phyloP scores from a whole-genome alignment of 23 tunicate species.

The Phallusia fumigata region DNA sequence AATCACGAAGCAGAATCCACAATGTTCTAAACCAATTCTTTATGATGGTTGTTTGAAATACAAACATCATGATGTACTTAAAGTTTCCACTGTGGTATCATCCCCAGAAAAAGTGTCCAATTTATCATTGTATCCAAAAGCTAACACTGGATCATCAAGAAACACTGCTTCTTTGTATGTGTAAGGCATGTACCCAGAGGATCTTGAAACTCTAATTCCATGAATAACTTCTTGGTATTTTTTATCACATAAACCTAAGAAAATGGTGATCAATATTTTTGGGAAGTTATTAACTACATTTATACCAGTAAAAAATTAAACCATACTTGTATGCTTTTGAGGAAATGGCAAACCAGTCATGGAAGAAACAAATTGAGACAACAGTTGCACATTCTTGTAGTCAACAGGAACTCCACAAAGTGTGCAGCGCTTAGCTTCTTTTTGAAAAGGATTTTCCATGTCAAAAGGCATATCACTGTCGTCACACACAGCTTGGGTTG shows the following conservation, averaged over 20 bases:
- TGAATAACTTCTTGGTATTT: constrained; percentile 48
- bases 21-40: no score
- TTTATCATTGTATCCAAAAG: background rate
- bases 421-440: constrained; percentile 26
- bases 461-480: constrained; percentile 58
- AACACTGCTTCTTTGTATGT: constrained; percentile 34
- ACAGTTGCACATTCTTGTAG: constrained; percentile 72
- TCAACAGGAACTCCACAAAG: constrained; percentile 72
- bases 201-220: constrained; percentile 33
- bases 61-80: no score
- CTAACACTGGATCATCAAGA: constrained; percentile 20
- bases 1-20: no score
- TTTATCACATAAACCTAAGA: constrained; percentile 59
- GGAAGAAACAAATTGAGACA: constrained; percentile 72
- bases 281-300: no score
- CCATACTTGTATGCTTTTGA: constrained; percentile 42
- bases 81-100: background rate
- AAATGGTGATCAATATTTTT: no score
- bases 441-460: constrained; percentile 64
- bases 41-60: no score
- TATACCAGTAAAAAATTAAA: background rate
- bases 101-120: background rate
- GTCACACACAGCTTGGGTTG: background rate
- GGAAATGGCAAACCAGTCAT: constrained; percentile 43
- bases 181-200: constrained; percentile 55